Base-by-base conservation (phyloP, 1,140 invertebrate species). In the Grapholita molesta region DNA sequence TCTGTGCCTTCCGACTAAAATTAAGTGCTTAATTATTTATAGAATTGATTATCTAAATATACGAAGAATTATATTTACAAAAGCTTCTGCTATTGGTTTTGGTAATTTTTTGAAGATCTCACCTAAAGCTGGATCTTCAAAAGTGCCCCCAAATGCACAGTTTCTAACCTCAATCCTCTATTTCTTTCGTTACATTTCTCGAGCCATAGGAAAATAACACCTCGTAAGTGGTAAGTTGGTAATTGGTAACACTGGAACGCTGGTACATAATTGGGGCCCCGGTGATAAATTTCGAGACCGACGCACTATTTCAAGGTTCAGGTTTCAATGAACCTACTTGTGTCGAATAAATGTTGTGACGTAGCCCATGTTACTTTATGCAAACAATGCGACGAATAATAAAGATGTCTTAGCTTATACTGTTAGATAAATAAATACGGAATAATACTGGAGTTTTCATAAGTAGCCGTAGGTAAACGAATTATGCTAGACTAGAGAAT, bases 241-340 rank as follows among this genome's bases (percentile, higher is more conserved):
- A 5, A 7, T 8, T 48, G 21, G 42, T 18, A 48, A 48, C 24
- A 61, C 55, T 9, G 0, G 9, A 28, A 25, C 55, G 28, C 25
- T 30, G 53, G 12, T 61, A 52, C 42, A 8, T 61, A 61, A 61
- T 61, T 61, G 55, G 55, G 55, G 55, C 55, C 55, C 55, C 55
- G n/a, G 53, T 57, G 53, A 57, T 57, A 57, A 28, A 61, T 61
- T 21, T 61, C 55, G 55, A 61, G 55, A 61, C 55, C 55, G 55
- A 15, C 55, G 55, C 24, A 28, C 55, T 61, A 61, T 61, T 25
- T 61, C 55, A 61, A 61, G 55, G 55, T 15, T 25, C 55, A 30
- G 21, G 55, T 61, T 61, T 25, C 55, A 61, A 28, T 25, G 55
- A 61, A 61, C 55, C 55, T 32, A 30, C 18, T 57, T n/a, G n/a